A percentile compares a stretch with the other conserved stretches of the same genome.
phyloP scores from a whole-genome alignment of 2,797 vertebrate species.

The Naso thynnoides region DNA sequence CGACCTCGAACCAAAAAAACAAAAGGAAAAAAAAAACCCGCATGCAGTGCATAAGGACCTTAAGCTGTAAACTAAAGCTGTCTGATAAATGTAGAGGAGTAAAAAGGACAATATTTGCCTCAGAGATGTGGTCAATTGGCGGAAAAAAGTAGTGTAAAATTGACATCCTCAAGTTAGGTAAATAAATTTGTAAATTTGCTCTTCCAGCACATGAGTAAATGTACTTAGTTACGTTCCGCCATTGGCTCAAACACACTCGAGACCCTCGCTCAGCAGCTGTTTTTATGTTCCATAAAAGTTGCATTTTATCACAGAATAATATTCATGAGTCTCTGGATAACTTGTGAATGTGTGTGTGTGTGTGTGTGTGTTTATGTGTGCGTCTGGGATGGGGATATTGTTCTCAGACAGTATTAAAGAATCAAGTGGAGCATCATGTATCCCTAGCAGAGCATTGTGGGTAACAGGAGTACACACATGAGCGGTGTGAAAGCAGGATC shows the following conservation, averaged over 20 bases:
- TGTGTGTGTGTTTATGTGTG: background rate
- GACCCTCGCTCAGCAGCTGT: background rate
- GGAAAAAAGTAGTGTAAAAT: no score
- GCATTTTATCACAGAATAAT: background rate
- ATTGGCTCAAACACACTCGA: conserved; percentile 23
- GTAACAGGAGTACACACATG: conserved; percentile 28
- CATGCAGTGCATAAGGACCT: no score
- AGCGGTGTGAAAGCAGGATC: background rate
- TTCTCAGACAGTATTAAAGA: conserved; percentile 13
- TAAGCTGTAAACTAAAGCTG: no score
- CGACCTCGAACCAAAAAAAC: no score
- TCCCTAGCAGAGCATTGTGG: conserved; percentile 15
- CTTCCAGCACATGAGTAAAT: no score
- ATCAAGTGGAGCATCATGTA: conserved; percentile 10
- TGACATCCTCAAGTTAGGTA: no score
- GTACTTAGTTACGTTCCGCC: no score
- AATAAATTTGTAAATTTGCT: no score
- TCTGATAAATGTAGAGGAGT: no score
- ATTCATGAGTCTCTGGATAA: background rate
- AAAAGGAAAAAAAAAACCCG: no score
- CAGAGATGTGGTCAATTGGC: no score
- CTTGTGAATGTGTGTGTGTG: background rate
- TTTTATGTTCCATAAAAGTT: conserved; percentile 12
- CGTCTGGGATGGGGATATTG: background rate
- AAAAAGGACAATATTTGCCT: no score